These are phyloP conservation scores for Teleogryllus occipitalis DNA, from an alignment of 1,140 invertebrate genomes.

Conservation along the genomic window DNA sequence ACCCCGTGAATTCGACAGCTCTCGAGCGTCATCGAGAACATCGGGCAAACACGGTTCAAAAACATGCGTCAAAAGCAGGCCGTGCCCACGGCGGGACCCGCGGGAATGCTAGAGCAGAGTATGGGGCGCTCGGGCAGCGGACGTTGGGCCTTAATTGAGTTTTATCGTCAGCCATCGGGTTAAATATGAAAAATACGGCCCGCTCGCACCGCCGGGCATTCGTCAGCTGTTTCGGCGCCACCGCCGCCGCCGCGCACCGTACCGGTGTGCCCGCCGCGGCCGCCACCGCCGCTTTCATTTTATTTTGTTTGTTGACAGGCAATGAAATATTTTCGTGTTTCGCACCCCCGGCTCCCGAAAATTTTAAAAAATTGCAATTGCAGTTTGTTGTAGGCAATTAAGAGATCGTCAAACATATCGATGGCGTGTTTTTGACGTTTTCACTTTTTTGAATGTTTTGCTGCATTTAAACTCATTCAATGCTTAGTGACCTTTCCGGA, in stretches of 20 bases:
- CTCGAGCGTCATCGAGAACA: neutral
- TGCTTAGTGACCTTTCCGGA: neutral
- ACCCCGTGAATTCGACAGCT: neutral
- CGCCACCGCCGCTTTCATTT: neutral
- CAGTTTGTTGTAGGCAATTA: conserved; percentile 4
- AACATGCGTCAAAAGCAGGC: neutral
- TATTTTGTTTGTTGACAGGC: neutral
- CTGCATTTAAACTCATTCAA: neutral
- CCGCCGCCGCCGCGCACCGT: neutral
- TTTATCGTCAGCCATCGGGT: conserved; percentile 3
- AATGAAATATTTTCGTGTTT: neutral
- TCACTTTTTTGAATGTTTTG: neutral
- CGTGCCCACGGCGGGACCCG: neutral
- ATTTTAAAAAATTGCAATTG: neutral
- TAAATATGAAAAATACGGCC: conserved; percentile 1
- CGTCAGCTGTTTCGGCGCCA: neutral
- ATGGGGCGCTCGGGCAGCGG: neutral
- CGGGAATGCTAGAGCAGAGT: neutral
- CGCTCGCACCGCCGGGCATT: neutral
- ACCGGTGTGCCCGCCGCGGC: neutral
- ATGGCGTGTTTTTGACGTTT: neutral
- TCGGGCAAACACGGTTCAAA: neutral
- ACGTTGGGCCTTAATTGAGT: neutral
- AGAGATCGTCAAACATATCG: neutral
- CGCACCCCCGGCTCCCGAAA: neutral